These are phyloP conservation scores for Thaleichthys pacificus DNA, from an alignment of 2,797 vertebrate genomes.

Conservation along the genomic window DNA sequence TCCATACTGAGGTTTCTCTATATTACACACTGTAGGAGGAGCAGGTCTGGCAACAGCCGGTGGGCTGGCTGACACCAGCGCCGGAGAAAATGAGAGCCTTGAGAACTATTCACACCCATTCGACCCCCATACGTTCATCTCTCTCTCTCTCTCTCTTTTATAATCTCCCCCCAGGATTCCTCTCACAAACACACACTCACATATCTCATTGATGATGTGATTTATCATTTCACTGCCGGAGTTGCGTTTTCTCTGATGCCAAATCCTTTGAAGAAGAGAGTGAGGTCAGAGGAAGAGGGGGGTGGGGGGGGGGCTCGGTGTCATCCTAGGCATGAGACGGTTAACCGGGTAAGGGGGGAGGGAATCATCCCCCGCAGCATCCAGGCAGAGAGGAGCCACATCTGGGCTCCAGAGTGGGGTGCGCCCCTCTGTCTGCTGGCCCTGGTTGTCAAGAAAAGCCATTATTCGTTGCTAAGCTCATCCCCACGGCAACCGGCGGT, in stretches of 20 bases:
- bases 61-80: conserved; percentile 38
- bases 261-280: neutral
- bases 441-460: conserved; percentile 32
- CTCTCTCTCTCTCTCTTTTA: neutral
- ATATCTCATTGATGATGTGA: neutral
- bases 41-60: conserved; percentile 32
- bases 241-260: neutral
- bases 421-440: conserved; percentile 24
- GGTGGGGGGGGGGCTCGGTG: neutral
- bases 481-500: conserved; percentile 32
- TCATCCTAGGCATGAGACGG: neutral
- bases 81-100: conserved; percentile 17
- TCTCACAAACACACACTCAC: neutral
- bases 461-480: conserved; percentile 36
- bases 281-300: neutral
- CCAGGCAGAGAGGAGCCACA: conserved; percentile 14
- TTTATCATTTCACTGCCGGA: neutral
- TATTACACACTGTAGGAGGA: conserved; percentile 42
- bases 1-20: conserved; percentile 38
- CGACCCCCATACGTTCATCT: no score
- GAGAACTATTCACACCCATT: neutral
- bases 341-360: neutral
- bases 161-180: neutral
- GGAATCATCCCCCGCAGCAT: neutral
- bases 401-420: conserved; percentile 1